Evolutionary conservation across 2,113 vertebrate genomes (phyloP).

Genomic region (Podarcis raffonei): DNA sequence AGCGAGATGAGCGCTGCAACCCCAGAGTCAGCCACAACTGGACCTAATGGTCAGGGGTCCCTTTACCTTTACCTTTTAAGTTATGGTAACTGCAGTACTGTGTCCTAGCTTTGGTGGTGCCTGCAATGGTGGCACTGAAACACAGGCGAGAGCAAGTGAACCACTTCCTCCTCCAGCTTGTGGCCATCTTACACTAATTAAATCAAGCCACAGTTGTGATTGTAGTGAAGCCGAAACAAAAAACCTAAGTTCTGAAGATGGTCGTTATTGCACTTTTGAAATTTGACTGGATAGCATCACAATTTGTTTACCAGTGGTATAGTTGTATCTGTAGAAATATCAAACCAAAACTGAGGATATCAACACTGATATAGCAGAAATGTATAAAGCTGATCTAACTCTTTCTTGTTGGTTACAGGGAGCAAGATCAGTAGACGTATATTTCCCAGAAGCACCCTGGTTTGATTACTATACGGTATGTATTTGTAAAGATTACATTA

Average conservation of each 20-base stretch:
- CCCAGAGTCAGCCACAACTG: no score
- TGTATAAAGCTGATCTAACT: conserved; percentile 35
- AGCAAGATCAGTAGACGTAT: conserved; percentile 65
- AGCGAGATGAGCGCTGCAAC: no score
- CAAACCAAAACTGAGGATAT: conserved; percentile 53
- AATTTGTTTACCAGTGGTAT: not conserved
- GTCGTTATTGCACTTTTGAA: not conserved
- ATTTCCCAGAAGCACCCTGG: conserved; percentile 70
- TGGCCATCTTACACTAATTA: not conserved
- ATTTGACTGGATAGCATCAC: not conserved
- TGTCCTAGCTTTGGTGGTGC: not conserved
- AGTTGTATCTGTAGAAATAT: not conserved
- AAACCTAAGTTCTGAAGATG: not conserved
- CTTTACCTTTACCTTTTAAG: no score
- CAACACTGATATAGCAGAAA: conserved; percentile 56
- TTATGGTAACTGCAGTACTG: not conserved
- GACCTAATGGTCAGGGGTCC: no score
- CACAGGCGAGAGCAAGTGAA: not conserved
- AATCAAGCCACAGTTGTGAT: not conserved
- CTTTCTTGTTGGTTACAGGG: conserved; percentile 63
- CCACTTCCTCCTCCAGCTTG: not conserved
- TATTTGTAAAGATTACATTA: conserved; percentile 42
- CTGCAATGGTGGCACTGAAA: not conserved
- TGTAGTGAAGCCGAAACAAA: not conserved
- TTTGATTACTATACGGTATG: conserved; percentile 66